Evolutionary conservation across 2,888 invertebrate genomes (phyloP).

Genomic region (Neoaliturus tenellus): DNA sequence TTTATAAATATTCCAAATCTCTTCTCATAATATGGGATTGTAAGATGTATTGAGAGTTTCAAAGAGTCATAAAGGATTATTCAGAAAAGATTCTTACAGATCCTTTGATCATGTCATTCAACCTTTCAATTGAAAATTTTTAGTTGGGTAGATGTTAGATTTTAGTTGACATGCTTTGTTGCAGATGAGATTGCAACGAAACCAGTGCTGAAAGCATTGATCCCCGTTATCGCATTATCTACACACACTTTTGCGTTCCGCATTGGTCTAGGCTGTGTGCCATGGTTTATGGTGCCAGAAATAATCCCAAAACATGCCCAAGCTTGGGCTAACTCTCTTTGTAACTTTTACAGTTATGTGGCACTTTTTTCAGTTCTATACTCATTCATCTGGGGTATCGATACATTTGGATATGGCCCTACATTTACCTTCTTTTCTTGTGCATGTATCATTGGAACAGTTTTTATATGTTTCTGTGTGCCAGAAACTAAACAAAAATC

Average conservation of each 20-base stretch:
- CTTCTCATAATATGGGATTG: too few relatives aligned
- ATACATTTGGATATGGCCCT: slow-evolving; percentile 30
- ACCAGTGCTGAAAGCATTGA: slow-evolving; percentile 55
- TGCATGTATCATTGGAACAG: slow-evolving; percentile 50
- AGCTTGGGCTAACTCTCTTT: slow-evolving; percentile 71
- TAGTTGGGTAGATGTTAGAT: neutral
- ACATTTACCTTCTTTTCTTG: slow-evolving; percentile 54
- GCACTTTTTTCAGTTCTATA: slow-evolving; percentile 45
- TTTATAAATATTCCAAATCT: too few relatives aligned
- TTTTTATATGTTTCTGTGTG: slow-evolving; percentile 51
- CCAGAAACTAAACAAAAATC: slow-evolving; percentile 60
- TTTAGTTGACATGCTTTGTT: slow-evolving; percentile 1
- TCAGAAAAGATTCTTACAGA: too few relatives aligned
- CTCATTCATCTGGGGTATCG: slow-evolving; percentile 53
- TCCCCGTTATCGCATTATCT: slow-evolving; percentile 70
- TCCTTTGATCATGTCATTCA: too few relatives aligned
- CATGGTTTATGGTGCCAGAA: slow-evolving; percentile 73
- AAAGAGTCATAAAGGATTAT: too few relatives aligned
- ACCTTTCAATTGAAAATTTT: too few relatives aligned
- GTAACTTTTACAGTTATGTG: slow-evolving; percentile 70
- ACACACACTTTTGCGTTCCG: slow-evolving; percentile 71
- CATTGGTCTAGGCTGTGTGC: slow-evolving; percentile 72
- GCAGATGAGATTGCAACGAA: slow-evolving; percentile 23
- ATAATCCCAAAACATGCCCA: slow-evolving; percentile 71
- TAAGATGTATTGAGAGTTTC: too few relatives aligned